Evolutionary conservation across 1,140 invertebrate genomes (phyloP), one percentile per base, ranked within the genome.

Genomic region (Apis dorsata): DNA sequence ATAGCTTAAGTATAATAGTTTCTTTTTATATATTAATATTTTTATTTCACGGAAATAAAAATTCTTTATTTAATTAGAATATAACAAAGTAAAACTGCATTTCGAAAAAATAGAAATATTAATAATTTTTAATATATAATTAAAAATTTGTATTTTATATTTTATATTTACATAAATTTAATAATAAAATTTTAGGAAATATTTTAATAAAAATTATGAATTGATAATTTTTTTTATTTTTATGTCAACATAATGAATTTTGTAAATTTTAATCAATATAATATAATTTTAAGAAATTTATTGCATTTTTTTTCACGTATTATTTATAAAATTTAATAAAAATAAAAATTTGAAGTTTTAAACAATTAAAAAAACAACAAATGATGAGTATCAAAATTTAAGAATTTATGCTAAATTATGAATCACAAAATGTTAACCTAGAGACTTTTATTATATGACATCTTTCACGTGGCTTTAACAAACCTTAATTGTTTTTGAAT

Each of bases 391-490:
- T 24, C 7, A 55, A 21, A 12, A 28, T 62, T 71, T 72, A 28
- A 17, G 12, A 51, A 57, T 59, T 12, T 34, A 2, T 19, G 44
- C 19, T n/a, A 28, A 72, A 34, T 21, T 60, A 24, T 59, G 15
- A 1, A 72, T 71, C n/a, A 49, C 1, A 4, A 24, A 70, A 79
- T 72, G 44, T 69, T 79, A 79, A 80, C 62, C 79, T 80, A 80
- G 59, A 74, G 51, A 80, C 60, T 80, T 65, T 78, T 53, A 10
- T 28, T 9, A 63, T 44, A 73, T 24, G 69, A 51, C 24, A 60
- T 55, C 24, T 75, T 81, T 80, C 62, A 81, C 71, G 79, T 80
- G 79, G 79, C 60, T 57, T 57, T 12, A 2, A 21, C 17, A 49
- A 34, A 81, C 4, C 21, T 8, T 55, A 57, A 11, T 2, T 57